Conservation (phyloP, 2,113 vertebrate species). For the Raphicerus campestris region DNA sequence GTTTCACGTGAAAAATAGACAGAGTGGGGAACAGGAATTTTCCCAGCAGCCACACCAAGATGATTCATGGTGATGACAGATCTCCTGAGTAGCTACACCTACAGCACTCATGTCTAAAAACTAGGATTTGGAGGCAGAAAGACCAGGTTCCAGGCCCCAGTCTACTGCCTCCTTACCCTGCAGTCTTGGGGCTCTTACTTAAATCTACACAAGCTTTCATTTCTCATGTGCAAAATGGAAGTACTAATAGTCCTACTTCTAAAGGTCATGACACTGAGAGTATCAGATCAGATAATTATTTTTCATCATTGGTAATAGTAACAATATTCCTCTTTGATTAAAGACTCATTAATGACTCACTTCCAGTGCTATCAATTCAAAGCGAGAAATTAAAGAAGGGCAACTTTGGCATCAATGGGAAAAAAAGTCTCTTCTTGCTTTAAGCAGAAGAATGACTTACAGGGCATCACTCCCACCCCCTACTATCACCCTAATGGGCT, state of each 20-base stretch:
- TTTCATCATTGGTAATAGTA: not conserved
- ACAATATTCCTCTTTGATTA: not conserved
- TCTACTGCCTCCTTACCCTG: not conserved
- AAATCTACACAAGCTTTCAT: not conserved
- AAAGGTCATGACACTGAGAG: not conserved
- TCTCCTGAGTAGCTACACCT: not conserved
- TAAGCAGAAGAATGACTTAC: not conserved
- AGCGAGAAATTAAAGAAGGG: not conserved
- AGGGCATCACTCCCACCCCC: not conserved
- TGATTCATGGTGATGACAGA: rapidly evolving
- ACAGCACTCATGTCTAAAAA: not conserved
- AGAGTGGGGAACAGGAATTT: not conserved
- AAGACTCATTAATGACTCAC: not conserved
- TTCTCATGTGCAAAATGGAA: not conserved
- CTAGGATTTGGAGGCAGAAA: not conserved
- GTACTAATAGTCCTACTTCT: not conserved
- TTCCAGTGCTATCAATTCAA: not conserved
- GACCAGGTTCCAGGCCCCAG: not conserved
- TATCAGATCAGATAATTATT: not conserved
- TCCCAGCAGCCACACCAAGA: not conserved
- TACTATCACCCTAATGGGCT: not conserved
- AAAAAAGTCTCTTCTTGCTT: not conserved
- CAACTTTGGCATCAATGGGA: not conserved
- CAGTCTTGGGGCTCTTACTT: not conserved
- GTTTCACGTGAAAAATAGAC: not conserved